Percentiles rank a stretch among this genome's conserved stretches.
Conservation (phyloP, 2,797 vertebrate genomes). For the Aplochiton taeniatus region DNA sequence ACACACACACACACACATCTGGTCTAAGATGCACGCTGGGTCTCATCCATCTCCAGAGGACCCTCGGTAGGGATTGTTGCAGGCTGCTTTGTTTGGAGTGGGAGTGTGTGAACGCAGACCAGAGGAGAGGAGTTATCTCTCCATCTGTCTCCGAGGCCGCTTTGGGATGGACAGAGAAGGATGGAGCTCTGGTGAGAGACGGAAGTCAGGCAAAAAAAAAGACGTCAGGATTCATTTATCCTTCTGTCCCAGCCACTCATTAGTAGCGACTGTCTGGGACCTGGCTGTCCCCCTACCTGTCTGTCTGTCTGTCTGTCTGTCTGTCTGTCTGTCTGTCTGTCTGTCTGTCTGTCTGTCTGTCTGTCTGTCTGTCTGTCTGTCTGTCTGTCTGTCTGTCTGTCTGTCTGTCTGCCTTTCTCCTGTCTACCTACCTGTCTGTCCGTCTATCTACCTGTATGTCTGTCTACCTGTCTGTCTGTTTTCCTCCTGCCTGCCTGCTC, state of each 20-base stretch:
- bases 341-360: neutral
- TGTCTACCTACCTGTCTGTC: slow-evolving; percentile 7
- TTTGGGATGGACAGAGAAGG: neutral
- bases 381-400: neutral
- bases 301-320: neutral
- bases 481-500: no score
- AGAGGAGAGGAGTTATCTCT: neutral
- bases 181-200: neutral
- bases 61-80: neutral
- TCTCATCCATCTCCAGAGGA: neutral
- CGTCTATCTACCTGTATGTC: slow-evolving; percentile 1
- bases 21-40: slow-evolving; percentile 5
- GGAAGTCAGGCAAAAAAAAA: neutral
- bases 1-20: slow-evolving; percentile 11
- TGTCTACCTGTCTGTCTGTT: neutral
- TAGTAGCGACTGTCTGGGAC: no score
- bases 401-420: neutral
- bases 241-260: neutral
- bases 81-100: neutral
- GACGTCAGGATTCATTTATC: neutral
- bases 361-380: neutral
- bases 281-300: neutral
- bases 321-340: neutral
- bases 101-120: slow-evolving; percentile 1
- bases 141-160: slow-evolving; percentile 5